Conservation (phyloP, 2,797 vertebrate genomes). For the Brachyrhaphis roseni region DNA sequence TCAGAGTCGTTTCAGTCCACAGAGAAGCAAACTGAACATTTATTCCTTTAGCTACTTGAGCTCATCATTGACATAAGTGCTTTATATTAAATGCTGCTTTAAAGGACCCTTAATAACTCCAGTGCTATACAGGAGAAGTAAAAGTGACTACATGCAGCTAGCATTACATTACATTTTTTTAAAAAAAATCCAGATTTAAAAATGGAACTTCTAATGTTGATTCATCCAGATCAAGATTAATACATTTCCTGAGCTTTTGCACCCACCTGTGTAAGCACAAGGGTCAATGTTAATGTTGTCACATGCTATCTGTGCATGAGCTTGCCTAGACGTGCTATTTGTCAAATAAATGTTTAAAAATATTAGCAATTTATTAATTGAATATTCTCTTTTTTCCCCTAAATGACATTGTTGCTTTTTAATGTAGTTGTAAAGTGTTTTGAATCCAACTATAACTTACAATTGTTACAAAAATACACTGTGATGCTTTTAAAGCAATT, state of each 20-base stretch:
- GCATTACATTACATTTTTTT: background rate
- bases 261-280: conserved; percentile 6
- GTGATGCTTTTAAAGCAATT: background rate
- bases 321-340: background rate
- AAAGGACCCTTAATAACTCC: background rate
- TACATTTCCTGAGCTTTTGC: background rate
- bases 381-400: background rate
- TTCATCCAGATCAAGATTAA: background rate
- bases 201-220: background rate
- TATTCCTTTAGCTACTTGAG: background rate
- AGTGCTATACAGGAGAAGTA: background rate
- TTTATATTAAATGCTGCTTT: background rate
- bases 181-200: background rate
- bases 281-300: background rate
- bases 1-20: conserved; percentile 19
- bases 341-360: background rate
- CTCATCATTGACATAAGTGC: background rate
- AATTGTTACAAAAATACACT: background rate
- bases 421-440: background rate
- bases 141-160: background rate
- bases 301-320: background rate
- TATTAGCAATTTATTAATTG: no score
- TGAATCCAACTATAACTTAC: no score
- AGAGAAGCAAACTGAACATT: conserved; percentile 4
- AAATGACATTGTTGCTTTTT: background rate